A percentile compares a stretch with the other conserved stretches of the same genome.
Evolutionary conservation across 1,140 invertebrate genomes (phyloP).

Genomic region (Achroia grisella): DNA sequence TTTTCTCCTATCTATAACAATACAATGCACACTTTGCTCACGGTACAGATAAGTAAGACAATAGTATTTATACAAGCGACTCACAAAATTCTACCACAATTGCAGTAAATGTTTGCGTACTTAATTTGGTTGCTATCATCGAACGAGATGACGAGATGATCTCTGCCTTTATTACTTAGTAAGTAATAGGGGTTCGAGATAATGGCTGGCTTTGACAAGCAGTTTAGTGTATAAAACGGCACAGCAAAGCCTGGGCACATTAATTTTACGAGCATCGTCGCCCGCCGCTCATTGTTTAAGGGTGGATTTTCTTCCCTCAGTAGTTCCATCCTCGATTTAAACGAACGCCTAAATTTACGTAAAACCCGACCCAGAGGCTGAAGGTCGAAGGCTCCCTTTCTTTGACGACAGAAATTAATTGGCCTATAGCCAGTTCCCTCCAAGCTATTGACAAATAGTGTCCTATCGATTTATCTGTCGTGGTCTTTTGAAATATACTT

Average conservation of each 20-base stretch:
- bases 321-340: slow-evolving; percentile 3
- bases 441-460: slow-evolving; percentile 1
- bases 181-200: slow-evolving; percentile 3
- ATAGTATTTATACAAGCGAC: too few species aligned
- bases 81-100: too few species aligned
- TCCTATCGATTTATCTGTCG: not conserved
- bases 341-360: slow-evolving; percentile 3
- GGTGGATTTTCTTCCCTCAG: slow-evolving; percentile 3
- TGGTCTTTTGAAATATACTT: too few species aligned
- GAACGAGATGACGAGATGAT: not conserved
- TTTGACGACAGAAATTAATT: slow-evolving; percentile 6
- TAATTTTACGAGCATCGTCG: slow-evolving; percentile 20
- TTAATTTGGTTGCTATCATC: too few species aligned
- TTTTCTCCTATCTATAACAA: too few species aligned
- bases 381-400: slow-evolving; percentile 1
- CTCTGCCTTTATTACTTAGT: not conserved
- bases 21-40: too few species aligned
- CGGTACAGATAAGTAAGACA: too few species aligned
- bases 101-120: too few species aligned
- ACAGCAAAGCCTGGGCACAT: slow-evolving; percentile 12
- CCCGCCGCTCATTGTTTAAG: slow-evolving; percentile 16
- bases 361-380: slow-evolving; percentile 1
- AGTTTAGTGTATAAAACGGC: slow-evolving; percentile 9
- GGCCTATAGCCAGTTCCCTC: slow-evolving; percentile 2
- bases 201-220: slow-evolving; percentile 23